Evolutionary conservation across 2,797 vertebrate genomes (phyloP).

Genomic region (Linurgus olivaceus): DNA sequence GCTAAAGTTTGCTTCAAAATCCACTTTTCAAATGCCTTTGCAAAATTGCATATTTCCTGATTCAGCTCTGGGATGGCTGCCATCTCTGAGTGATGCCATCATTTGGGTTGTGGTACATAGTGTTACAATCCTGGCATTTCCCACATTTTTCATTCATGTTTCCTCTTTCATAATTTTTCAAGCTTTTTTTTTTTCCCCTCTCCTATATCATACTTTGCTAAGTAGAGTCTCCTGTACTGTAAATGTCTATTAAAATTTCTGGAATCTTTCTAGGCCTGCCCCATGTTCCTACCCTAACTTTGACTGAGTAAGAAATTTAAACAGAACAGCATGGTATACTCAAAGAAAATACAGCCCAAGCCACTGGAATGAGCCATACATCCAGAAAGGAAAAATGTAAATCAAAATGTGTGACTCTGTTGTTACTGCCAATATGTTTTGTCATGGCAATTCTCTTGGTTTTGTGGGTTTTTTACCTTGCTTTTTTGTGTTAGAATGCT

Average conservation of each 20-base stretch:
- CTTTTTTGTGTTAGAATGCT: neutral
- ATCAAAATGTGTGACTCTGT: neutral
- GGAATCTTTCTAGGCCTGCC: neutral
- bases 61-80: neutral
- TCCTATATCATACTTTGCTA: neutral
- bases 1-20: neutral
- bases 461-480: neutral
- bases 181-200: neutral
- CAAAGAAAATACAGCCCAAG: slow-evolving; percentile 44
- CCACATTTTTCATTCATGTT: neutral
- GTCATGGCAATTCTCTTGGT: neutral
- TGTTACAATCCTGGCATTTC: neutral
- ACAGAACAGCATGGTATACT: neutral
- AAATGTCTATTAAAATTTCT: slow-evolving; percentile 3
- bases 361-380: slow-evolving; percentile 14
- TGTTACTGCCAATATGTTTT: neutral
- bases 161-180: neutral
- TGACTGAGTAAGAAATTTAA: neutral
- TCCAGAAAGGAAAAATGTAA: slow-evolving; percentile 46
- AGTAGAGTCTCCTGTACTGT: neutral
- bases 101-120: neutral
- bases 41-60: neutral
- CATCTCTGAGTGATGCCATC: neutral
- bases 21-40: neutral
- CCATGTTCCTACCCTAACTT: neutral